A percentile compares a stretch with the other conserved stretches of the same genome.
Conservation (phyloP, 1,140 invertebrate species). For the Homalodisca vitripennis region DNA sequence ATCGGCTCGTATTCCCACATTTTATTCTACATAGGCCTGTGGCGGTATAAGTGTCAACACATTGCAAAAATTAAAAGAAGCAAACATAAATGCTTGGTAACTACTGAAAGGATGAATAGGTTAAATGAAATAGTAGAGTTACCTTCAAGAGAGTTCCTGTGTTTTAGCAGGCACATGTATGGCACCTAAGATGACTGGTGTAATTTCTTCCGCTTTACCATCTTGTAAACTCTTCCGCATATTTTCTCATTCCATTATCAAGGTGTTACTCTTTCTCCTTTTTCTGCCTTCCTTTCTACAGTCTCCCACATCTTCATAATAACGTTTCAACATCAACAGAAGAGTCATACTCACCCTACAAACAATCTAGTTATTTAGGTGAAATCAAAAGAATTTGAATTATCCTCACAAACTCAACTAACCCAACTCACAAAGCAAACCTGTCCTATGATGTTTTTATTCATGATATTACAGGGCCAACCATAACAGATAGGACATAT, state of each 20-base stretch:
- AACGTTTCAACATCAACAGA: background rate
- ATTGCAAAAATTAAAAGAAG: no score
- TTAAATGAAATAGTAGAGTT: background rate
- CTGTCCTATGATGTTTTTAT: background rate
- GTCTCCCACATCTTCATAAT: background rate
- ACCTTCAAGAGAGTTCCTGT: background rate
- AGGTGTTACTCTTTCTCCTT: background rate
- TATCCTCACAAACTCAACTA: no score
- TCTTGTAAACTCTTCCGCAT: background rate
- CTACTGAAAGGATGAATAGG: no score
- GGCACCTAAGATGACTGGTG: background rate
- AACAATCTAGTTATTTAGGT: background rate
- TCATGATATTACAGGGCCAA: background rate
- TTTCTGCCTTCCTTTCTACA: background rate
- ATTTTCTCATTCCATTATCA: slow-evolving; percentile 5
- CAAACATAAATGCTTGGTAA: no score
- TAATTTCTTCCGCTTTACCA: slow-evolving; percentile 17
- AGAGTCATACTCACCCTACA: background rate
- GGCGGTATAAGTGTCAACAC: no score
- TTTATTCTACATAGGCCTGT: no score
- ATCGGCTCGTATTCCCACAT: no score
- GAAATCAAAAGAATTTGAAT: background rate
- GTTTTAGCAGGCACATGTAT: slow-evolving; percentile 9
- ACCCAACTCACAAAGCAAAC: no score
- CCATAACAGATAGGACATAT: background rate